Evolutionary conservation across 2,113 vertebrate species (phyloP).

Genomic region (Regulus satrapa): DNA sequence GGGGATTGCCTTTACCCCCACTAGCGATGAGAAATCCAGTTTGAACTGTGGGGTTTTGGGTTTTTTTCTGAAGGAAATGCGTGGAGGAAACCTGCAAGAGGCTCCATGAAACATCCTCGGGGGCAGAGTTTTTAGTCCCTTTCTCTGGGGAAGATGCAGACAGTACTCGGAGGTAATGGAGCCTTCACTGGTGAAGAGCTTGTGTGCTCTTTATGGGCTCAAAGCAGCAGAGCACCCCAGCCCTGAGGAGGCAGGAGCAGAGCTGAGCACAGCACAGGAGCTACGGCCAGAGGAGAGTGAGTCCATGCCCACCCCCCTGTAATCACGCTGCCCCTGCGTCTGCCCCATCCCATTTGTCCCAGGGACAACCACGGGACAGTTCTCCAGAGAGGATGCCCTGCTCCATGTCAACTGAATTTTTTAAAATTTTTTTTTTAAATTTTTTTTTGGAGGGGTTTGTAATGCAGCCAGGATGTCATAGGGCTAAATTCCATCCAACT

Average conservation of each 20-base stretch:
- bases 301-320: neutral
- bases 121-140: neutral
- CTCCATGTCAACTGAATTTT: neutral
- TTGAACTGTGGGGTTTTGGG: neutral
- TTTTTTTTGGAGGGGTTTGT: neutral
- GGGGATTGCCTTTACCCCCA: neutral
- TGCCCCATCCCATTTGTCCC: neutral
- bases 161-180: neutral
- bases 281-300: neutral
- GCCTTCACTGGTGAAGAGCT: neutral
- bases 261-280: neutral
- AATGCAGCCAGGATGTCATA: neutral
- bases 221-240: neutral
- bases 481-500: neutral
- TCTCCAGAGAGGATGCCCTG: neutral
- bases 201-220: neutral
- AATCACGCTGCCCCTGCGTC: accelerated
- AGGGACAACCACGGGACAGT: neutral
- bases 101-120: neutral
- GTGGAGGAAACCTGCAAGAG: neutral
- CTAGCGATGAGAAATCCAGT: neutral
- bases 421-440: neutral
- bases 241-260: neutral
- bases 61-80: neutral
- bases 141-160: neutral